phyloP scores from a whole-genome alignment of 2,113 vertebrate genomes.

The Plestiodon gilberti region DNA sequence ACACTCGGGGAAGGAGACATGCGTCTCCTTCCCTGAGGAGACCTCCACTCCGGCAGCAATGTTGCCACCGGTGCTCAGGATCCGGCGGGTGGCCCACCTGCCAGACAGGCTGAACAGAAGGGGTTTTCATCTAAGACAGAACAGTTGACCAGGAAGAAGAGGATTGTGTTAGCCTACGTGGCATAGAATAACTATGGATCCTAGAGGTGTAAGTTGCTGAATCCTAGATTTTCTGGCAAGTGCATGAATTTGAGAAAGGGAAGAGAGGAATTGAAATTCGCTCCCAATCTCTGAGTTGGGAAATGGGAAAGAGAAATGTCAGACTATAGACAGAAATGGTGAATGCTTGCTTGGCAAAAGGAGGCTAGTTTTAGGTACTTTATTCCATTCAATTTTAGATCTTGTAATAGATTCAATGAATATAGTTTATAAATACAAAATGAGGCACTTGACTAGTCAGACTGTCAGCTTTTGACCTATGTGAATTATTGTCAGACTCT shows the following conservation, averaged over 20 bases:
- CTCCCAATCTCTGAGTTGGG: background rate
- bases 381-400: constrained; percentile 25
- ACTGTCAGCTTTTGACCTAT: constrained; percentile 47
- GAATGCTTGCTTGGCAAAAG: too few relatives aligned
- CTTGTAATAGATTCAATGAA: constrained; percentile 31
- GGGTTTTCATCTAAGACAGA: too few relatives aligned
- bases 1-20: too few relatives aligned
- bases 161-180: too few relatives aligned
- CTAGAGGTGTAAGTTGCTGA: background rate
- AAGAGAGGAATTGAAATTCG: background rate
- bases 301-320: background rate
- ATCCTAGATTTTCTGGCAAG: background rate
- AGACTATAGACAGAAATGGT: background rate
- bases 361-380: constrained; percentile 24
- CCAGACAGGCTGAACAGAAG: too few relatives aligned
- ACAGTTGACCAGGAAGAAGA: too few relatives aligned
- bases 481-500: constrained; percentile 35
- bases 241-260: background rate
- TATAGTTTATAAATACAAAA: constrained; percentile 35
- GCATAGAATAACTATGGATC: too few relatives aligned
- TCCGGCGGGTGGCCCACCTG: too few relatives aligned
- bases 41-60: too few relatives aligned
- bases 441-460: constrained; percentile 28
- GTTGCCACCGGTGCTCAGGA: too few relatives aligned
- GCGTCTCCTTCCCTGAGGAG: too few relatives aligned